phyloP scores from a whole-genome alignment of 2,113 vertebrate genomes.

The Pygoscelis antarcticus region DNA sequence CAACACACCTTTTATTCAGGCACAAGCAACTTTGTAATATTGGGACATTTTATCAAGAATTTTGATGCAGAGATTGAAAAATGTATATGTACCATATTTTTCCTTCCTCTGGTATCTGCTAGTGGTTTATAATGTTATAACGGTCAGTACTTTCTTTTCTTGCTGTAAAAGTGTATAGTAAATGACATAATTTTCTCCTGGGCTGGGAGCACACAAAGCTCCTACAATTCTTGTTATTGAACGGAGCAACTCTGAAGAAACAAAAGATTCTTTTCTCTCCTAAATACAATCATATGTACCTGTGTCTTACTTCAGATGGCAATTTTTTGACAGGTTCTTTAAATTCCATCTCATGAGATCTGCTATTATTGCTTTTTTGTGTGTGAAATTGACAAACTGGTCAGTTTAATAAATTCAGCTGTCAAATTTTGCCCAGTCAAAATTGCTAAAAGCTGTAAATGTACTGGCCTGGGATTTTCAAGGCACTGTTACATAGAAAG shows the following conservation, averaged over 20 bases:
- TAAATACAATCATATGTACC: constrained; percentile 6
- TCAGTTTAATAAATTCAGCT: constrained; percentile 76
- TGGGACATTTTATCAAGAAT: not conserved
- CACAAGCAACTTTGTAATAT: constrained; percentile 1
- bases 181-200: constrained; percentile 30
- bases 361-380: constrained; percentile 68
- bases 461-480: constrained; percentile 65
- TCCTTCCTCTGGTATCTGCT: not conserved
- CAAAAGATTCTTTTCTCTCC: not conserved
- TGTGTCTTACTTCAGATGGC: constrained; percentile 44
- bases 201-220: not conserved
- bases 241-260: constrained; percentile 43
- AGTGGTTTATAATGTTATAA: not conserved
- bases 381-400: constrained; percentile 75
- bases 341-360: constrained; percentile 60
- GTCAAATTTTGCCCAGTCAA: constrained; percentile 74
- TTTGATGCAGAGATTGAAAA: not conserved
- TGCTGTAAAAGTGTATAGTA: not conserved
- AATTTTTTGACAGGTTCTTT: constrained; percentile 62
- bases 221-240: constrained; percentile 1
- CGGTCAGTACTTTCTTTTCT: not conserved
- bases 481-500: not conserved
- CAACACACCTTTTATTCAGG: not conserved
- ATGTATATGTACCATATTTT: not conserved
- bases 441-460: constrained; percentile 75